phyloP scores from a whole-genome alignment of 1,140 invertebrate genomes.

The Drosophila melanogaster region Release_6_plus_ISO1_MT NC_004354.4:12326001-12326500 shows the following conservation, averaged over 20 bases:
- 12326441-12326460: slow-evolving; percentile 22
- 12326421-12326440: slow-evolving; percentile 81
- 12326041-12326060: background rate
- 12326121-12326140: slow-evolving; percentile 1
- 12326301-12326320: slow-evolving; percentile 48
- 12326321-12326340: slow-evolving; percentile 7
- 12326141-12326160: slow-evolving; percentile 13
- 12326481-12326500: background rate
- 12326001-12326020: no score
- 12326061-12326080: background rate
- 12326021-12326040: no score
- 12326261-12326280: slow-evolving; percentile 41
- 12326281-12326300: slow-evolving; percentile 28
- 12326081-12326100: background rate
- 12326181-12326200: slow-evolving; percentile 33
- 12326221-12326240: background rate
- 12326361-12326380: background rate
- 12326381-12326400: slow-evolving; percentile 69
- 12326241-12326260: slow-evolving; percentile 17
- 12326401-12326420: slow-evolving; percentile 82
- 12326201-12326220: background rate
- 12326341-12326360: slow-evolving; percentile 24
- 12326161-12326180: slow-evolving; percentile 9
- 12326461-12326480: background rate
- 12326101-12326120: no score